Evolutionary conservation across 2,113 vertebrate genomes (phyloP).

Genomic region (Ranitomeya imitator): DNA sequence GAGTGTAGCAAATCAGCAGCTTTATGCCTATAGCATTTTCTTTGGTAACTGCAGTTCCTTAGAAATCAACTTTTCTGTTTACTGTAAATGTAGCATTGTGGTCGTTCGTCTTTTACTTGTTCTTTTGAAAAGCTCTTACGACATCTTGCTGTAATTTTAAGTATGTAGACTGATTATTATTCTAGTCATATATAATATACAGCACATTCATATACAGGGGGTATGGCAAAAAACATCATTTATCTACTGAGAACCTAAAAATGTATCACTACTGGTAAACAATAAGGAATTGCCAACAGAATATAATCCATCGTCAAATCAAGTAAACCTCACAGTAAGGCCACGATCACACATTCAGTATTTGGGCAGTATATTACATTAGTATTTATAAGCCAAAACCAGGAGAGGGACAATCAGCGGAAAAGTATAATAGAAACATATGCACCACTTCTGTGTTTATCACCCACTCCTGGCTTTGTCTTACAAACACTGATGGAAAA

Average conservation of each 20-base stretch:
- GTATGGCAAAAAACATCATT: background rate
- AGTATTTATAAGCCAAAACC: too few relatives aligned
- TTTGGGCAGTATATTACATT: too few relatives aligned
- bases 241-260: background rate
- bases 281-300: background rate
- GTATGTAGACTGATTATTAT: background rate
- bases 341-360: too few relatives aligned
- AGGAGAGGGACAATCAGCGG: too few relatives aligned
- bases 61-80: conserved; percentile 38
- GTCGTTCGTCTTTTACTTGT: background rate
- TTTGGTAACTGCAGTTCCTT: conserved; percentile 12
- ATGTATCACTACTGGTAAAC: background rate
- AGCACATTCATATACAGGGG: too few relatives aligned
- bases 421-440: too few relatives aligned
- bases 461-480: too few relatives aligned
- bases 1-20: conserved; percentile 41
- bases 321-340: background rate
- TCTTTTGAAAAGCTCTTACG: background rate
- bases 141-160: background rate
- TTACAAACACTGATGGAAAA: too few relatives aligned
- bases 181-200: background rate
- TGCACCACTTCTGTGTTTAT: too few relatives aligned
- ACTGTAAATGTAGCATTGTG: conserved; percentile 25
- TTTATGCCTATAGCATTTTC: conserved; percentile 49
- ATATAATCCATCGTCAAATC: background rate